Base-by-base conservation (phyloP, 1,140 invertebrate genomes). In the Lysiphlebus fabarum region DNA sequence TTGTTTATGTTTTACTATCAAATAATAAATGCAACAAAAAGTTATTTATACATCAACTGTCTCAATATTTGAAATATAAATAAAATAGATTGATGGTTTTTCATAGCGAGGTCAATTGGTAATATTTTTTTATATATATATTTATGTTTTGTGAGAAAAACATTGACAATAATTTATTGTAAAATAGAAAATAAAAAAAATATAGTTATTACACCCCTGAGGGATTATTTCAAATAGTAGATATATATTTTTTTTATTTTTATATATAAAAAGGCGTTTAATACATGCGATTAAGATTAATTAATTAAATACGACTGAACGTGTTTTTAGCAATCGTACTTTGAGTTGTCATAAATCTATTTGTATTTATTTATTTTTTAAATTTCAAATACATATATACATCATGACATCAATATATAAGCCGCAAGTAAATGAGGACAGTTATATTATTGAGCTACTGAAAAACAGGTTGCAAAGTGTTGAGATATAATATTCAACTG, bases 261-360 rank as follows among this genome's bases (percentile, higher is more conserved):
- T 55, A 55, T 64, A 58, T 62, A 67, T 65, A 56, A 61, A 69
- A 66, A 71, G 66, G 71, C 71, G 69, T 70, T 67, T 64, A 67
- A 61, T 68, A 67, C 58, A 67, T n/a, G n/a, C 68, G 72, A 77
- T 75, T 74, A 74, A 75, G 73, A 70, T 73, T n/a, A 74, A 76
- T 74, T 70, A 72, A 73, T 76, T 69, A 71, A 70, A 71, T 76
- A 65, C 68, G 62, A 26, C 56, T 17, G 58, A 34, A 50, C 60
- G 58, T 60, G 61, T 55, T 56, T 56, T 26, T 10, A 33, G 53
- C 53, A 47, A 47, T 56, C 54, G 54, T 47, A 12, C 51, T 12
- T 37, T 34, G 37, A 53, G 51, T 53, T 12, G 12, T 36, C 12
- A 55, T 53, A 53, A 53, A 41, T 53, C 53, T 42, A 14, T 55